Conservation (phyloP, 2,888 invertebrate genomes). For the Drosophila suboccidentalis region DNA sequence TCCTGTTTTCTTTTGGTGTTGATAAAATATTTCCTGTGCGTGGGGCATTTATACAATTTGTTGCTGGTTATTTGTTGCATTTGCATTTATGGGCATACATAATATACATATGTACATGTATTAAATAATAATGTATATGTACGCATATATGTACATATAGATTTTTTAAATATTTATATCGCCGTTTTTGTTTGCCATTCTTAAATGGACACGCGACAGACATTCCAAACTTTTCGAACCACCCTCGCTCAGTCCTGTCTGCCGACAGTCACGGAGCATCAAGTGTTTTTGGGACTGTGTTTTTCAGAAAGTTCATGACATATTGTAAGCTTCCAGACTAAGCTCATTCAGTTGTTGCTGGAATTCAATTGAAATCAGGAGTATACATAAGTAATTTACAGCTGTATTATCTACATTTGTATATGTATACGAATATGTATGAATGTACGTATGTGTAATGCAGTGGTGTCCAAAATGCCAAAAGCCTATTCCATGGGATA, state of each 20-base stretch:
- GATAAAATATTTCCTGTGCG: background rate
- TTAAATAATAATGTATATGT: too few relatives aligned
- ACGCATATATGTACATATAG: too few relatives aligned
- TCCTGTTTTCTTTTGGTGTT: background rate
- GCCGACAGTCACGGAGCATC: background rate
- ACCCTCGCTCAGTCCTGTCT: background rate
- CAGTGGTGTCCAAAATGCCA: too few relatives aligned
- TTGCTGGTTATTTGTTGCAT: background rate
- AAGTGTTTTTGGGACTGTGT: background rate
- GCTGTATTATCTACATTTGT: background rate
- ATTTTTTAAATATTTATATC: too few relatives aligned
- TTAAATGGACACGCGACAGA: background rate
- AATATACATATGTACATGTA: background rate
- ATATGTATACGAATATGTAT: background rate
- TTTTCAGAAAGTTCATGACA: too few relatives aligned
- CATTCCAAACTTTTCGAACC: background rate
- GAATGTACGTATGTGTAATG: too few relatives aligned
- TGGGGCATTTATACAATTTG: background rate
- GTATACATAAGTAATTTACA: conserved; percentile 1
- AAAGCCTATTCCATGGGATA: too few relatives aligned
- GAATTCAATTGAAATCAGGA: background rate
- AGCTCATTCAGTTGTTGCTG: background rate
- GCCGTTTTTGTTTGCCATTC: background rate
- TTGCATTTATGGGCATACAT: background rate
- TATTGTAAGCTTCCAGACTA: background rate